A percentile compares a stretch with the other conserved stretches of the same genome.
phyloP scores from a whole-genome alignment of 2,888 invertebrate genomes.

The Zygogramma bicolorata region DNA sequence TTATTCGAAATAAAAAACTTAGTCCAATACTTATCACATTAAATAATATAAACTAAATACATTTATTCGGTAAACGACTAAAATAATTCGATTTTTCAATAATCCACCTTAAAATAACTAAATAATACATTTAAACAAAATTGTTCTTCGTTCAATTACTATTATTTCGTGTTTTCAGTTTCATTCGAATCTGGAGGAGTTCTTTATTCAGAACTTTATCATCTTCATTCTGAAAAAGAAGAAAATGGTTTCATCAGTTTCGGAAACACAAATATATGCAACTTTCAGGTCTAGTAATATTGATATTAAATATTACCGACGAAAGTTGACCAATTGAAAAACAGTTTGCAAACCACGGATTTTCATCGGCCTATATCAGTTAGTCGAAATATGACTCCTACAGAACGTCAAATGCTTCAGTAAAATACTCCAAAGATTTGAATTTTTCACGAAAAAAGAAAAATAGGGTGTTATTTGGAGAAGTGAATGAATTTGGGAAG shows the following conservation, averaged over 20 bases:
- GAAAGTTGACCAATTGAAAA: no score
- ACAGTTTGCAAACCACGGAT: no score
- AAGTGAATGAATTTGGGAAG: no score
- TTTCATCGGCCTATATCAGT: no score
- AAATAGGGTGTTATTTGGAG: no score
- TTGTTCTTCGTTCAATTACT: conserved; percentile 1
- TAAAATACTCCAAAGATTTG: no score
- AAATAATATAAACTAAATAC: conserved; percentile 37
- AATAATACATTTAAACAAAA: not conserved
- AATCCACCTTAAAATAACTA: conserved; percentile 10
- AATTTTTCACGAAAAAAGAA: no score
- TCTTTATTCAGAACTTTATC: conserved; percentile 71
- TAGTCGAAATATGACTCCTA: no score
- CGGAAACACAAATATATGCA: not conserved
- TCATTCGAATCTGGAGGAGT: conserved; percentile 75
- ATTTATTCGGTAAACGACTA: conserved; percentile 22
- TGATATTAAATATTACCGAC: no score
- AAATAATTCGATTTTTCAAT: conserved; percentile 25
- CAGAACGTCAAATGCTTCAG: no score
- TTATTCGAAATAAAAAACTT: conserved; percentile 42
- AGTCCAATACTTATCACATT: conserved; percentile 54
- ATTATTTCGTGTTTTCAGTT: conserved; percentile 67
- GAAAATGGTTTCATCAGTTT: conserved; percentile 25
- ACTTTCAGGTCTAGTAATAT: not conserved
- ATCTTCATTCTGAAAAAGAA: conserved; percentile 62